Conservation (phyloP, 2,888 invertebrate genomes). For the Metopia argyrocephala region DNA sequence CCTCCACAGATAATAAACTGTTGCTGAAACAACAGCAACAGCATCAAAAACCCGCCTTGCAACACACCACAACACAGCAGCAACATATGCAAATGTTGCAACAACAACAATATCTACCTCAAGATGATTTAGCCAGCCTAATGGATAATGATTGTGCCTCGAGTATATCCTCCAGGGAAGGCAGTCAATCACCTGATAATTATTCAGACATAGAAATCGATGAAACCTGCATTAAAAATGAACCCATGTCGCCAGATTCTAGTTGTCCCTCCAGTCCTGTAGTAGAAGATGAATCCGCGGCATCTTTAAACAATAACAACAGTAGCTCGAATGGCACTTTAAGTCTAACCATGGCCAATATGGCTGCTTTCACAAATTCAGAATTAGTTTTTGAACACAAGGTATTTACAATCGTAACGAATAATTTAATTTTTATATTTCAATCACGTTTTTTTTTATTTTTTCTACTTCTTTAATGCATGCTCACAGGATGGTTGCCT, state of each 20-base stretch:
- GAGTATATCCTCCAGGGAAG: constrained; percentile 71
- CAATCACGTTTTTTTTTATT: not conserved
- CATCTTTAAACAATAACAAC: constrained; percentile 17
- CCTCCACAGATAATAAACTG: constrained; percentile 55
- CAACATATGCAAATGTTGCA: constrained; percentile 60
- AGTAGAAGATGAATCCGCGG: constrained; percentile 67
- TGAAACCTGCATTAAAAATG: constrained; percentile 83
- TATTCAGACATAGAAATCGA: constrained; percentile 78
- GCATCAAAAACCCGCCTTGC: constrained; percentile 23
- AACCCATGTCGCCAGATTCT: constrained; percentile 87
- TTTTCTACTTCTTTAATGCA: constrained; percentile 53
- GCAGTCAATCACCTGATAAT: constrained; percentile 74
- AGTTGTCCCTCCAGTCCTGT: constrained; percentile 85
- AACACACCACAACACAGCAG: constrained; percentile 44
- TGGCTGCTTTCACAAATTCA: constrained; percentile 80
- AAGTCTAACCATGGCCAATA: constrained; percentile 75
- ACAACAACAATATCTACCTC: constrained; percentile 73
- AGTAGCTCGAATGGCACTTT: constrained; percentile 65
- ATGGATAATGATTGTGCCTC: constrained; percentile 70
- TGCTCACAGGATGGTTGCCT: constrained; percentile 82
- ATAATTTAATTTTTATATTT: not conserved
- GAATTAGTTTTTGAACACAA: constrained; percentile 84
- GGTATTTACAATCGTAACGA: constrained; percentile 75
- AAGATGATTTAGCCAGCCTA: constrained; percentile 67
- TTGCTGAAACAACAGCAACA: constrained; percentile 44